These are phyloP conservation scores for Sialis lutaria DNA, from an alignment of 2,888 invertebrate species.

Conservation along the genomic window DNA sequence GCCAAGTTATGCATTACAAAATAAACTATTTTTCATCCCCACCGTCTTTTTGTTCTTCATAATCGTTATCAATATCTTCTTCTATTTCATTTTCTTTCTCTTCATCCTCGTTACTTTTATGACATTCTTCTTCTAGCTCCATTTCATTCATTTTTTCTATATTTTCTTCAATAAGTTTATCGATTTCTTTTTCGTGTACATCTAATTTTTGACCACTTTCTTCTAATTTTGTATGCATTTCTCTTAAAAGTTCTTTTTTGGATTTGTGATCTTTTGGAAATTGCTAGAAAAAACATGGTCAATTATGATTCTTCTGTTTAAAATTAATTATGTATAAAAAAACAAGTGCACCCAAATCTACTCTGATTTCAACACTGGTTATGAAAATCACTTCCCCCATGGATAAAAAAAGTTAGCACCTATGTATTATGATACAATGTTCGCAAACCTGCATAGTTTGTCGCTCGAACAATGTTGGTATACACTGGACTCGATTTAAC, in stretches of 20 bases:
- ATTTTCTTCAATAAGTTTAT: background rate
- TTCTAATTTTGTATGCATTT: background rate
- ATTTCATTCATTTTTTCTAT: background rate
- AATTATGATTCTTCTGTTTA: too few relatives aligned
- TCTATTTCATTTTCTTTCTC: background rate
- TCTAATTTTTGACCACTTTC: background rate
- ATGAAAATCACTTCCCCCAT: background rate
- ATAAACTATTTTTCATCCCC: background rate
- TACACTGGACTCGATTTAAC: constrained; percentile 49
- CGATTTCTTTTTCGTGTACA: background rate
- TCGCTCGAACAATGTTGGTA: constrained; percentile 52
- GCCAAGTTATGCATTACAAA: background rate
- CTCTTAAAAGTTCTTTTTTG: background rate
- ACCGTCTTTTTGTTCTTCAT: background rate
- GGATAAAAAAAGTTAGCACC: background rate
- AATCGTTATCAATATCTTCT: background rate
- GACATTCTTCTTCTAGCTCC: background rate
- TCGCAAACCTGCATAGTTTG: constrained; percentile 26
- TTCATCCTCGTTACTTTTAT: background rate
- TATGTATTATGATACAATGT: background rate
- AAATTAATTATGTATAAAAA: too few relatives aligned
- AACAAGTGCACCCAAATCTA: too few relatives aligned
- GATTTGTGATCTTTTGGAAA: background rate
- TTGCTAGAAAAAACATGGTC: background rate
- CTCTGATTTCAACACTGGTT: background rate